Evolutionary conservation across 2,888 invertebrate genomes (phyloP), one percentile per base, ranked within the genome.

Genomic region (Choristoneura rosaceana): DNA sequence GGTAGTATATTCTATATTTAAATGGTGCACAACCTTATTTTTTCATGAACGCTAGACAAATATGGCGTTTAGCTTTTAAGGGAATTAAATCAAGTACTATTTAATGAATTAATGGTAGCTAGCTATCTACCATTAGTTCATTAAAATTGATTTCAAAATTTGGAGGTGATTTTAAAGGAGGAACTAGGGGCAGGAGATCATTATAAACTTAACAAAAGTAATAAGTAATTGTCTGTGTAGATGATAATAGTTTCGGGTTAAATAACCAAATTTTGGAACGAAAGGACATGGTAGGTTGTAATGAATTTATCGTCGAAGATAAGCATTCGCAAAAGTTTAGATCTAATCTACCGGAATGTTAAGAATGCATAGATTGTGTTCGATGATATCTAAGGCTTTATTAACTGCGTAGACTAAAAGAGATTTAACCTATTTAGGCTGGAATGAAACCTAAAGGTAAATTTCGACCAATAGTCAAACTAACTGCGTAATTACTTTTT

Each of bases 11-110:
- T 87, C 92, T 93, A 93, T 92, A 90, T 88, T 87, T 91, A 92
- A 91, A 88, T 91, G 92, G 94, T 93, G 94, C 94, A 94, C 94
- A 94, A 94, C 94, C 94, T 93, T 92, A 90, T 91, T 93, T 92
- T 89, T 93, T 93, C 93, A 93, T 92, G 91, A 92, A 92, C 91
- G 93, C 93, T 94, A 93, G 86, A 84, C 90, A 89, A 88, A 77
- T 90, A 93, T 89, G 89, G 93, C 90, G 85, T 89, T 87, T 90
- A 93, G 92, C 90, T 87, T 87, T 88, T 25, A 25, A 89, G 89
- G 79, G 83, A 88, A 85, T 90, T 87, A 85, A 91, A 89, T 78
- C 76, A 85, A 90, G 85, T 77, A 84, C 84, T 87, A 88, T 83
- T 86, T 88, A 88, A 84, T 78, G 76, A 91, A 90, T 85, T 89